Evolutionary conservation across 2,888 invertebrate species (phyloP), one percentile per base, ranked within the genome.

Genomic region (Oligia fasciuncula): DNA sequence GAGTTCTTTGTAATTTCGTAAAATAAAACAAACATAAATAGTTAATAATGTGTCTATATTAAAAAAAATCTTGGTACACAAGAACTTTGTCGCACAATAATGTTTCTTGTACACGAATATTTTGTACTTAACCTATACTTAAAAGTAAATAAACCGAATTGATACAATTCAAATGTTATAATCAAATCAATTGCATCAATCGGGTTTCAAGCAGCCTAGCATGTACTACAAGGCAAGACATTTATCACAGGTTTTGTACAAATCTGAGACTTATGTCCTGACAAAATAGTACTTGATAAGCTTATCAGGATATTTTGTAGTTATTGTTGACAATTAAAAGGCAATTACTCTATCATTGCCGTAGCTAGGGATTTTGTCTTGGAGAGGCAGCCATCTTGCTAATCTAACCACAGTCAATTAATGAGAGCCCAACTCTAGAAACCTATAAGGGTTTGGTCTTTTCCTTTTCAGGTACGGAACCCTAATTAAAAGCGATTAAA

Each of bases 91-190:
- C 6, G 0, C 17, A 79, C 62, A 78, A 65, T 29, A 23, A 8
- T 57, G 0, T 60, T 83, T 73, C 87, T 72, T 80, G 73, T 68
- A 77, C 43, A 87, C 82, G 79, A 81, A 72, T 74, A 82, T 76
- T 85, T 87, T 72, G 40, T 43, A 43, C 85, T 85, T 89, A 89
- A 75, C 80, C 74, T 89, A 87, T 9, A 67, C 76, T 89, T 89
- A 87, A 5, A 76, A 73, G n/a, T 80, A 76, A 76, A 65, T 63
- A 63, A 62, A 76, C 29, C 70, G 40, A 19, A 57, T 73, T 40
- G 43, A 77, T 57, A 83, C 72, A 60, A 70, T 72, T 73, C 49
- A 60, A 69, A 49, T 35, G 14, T 46, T 23, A 35, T 11, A 11
- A 14, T 23, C 13, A 66, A 60, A 54, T 54, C 40, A 73, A 86